Evolutionary conservation across 2,888 invertebrate species (phyloP), one percentile per base, ranked within the genome.

Genomic region (Drosophila bunnanda): DNA sequence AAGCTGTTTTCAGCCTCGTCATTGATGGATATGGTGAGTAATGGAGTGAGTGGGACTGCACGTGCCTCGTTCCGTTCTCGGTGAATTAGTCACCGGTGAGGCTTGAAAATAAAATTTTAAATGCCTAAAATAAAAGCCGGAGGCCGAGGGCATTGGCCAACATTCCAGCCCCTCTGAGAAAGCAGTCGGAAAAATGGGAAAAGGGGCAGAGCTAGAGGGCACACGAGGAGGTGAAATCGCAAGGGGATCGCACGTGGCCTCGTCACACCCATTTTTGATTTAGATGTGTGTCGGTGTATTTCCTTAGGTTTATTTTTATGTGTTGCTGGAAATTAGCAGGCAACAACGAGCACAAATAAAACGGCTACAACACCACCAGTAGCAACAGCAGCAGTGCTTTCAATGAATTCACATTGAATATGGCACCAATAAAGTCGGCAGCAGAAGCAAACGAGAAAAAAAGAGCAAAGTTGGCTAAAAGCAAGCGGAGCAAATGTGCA

Each of bases 301-400:
- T 64, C 39, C 32, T 38, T 48, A 34, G 54, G 39, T 67, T 67
- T 54, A 59, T 77, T 83, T 70, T 66, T 74, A 83, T 81, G 75
- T 81, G 73, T 77, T 72, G 75, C 70, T 77, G 50, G 64, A 78
- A 83, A 83, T 83, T 78, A 80, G 79, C 67, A 75, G 66, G 77
- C 53, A 77, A 76, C 69, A 72, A 79, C 61, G 60, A 53, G 70
- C 59, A 58, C 43, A 68, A 52, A 59, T 55, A 52, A 60, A 55
- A 59, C n/a, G 71, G 58, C 53, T 25, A 68, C 50, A 60, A 36
- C 43, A 41, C 30, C 38, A 64, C 13, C 30, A 65, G 41, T 46
- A 22, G 41, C 22, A 22, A n/a, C 46, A n/a, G n/a, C 44, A 30
- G 56, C 50, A 25, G 46, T 38, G 65, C 62, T 58, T 72, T 72